Evolutionary conservation across 1,140 invertebrate genomes (phyloP), one percentile per base, ranked within the genome.

Genomic region (Drosophila jambulina): DNA sequence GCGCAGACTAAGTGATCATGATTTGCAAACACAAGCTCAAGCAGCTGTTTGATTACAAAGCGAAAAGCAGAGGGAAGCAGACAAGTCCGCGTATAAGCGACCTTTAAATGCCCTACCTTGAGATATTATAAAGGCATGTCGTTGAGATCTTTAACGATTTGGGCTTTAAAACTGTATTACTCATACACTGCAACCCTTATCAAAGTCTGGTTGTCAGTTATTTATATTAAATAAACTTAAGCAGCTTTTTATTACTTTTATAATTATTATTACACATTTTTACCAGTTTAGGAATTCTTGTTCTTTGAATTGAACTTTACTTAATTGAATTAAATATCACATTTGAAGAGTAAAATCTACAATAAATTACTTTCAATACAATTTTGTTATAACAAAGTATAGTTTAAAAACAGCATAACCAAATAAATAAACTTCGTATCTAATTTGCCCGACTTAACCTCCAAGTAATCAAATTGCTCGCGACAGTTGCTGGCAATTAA

Each of bases 31-130:
- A 49, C 54, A 80, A 61, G 65, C 60, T 69, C 57, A 74, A 87
- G 80, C 83, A 87, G 80, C 83, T 86, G 83, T 88, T 86, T 59
- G 60, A 57, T 88, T 77, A 63, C 65, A 72, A 49, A 43, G 60
- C 34, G 40, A 74, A 64, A 29, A 32, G 29, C 54, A 58, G 32
- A 9, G 51, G 21, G 19, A 8, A 46, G 6, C 13, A 19, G 7
- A 36, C 8, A 53, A 42, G 10, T 61, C 23, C 17, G 13, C 19
- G 2, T 15, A 38, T 4, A 32, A 5, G 7, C 34, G 48, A 59
- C 45, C 19, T 3, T 15, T 46, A 1, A 29, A 78, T 71, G n/a
- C 40, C 13, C 72, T 75, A n/a, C 13, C 21, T 49, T 51, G 6
- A 19, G 6, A 32, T 6, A 13, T 10, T 27, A n/a, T 13, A 34